These are phyloP conservation scores for Bufo gargarizans DNA, from an alignment of 2,113 vertebrate species.

Conservation along the genomic window DNA sequence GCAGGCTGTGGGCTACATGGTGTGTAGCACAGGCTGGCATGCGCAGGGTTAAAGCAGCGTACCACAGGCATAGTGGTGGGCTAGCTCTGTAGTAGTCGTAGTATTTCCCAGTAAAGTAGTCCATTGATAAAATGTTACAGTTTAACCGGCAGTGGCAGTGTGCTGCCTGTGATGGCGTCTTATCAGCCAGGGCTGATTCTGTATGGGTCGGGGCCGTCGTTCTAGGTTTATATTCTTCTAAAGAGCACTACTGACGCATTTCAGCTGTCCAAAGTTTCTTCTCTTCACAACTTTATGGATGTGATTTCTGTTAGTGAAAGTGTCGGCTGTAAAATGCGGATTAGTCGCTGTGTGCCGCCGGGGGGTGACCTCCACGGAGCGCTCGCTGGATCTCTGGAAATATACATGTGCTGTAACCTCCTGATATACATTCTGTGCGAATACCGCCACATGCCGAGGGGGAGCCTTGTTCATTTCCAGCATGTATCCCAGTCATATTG, in stretches of 20 bases:
- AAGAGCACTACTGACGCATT: conserved; percentile 38
- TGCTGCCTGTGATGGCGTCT: background rate
- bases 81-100: background rate
- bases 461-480: too few relatives aligned
- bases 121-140: background rate
- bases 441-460: too few relatives aligned
- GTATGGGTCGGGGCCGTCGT: background rate
- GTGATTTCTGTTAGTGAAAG: background rate
- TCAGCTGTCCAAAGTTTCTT: conserved; percentile 40
- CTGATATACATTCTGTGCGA: too few relatives aligned
- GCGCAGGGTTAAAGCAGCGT: background rate
- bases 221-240: background rate
- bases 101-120: too few relatives aligned
- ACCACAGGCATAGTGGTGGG: background rate
- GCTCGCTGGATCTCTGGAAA: too few relatives aligned
- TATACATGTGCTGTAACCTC: too few relatives aligned
- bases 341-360: background rate
- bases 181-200: background rate
- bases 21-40: background rate
- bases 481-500: too few relatives aligned
- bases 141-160: background rate
- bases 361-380: too few relatives aligned
- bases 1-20: too few relatives aligned
- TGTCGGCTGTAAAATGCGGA: background rate
- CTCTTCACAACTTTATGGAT: background rate